A percentile compares a stretch with the other conserved stretches of the same genome.
Evolutionary conservation across 2,797 vertebrate genomes (phyloP).

Genomic region (Meda fulgida): DNA sequence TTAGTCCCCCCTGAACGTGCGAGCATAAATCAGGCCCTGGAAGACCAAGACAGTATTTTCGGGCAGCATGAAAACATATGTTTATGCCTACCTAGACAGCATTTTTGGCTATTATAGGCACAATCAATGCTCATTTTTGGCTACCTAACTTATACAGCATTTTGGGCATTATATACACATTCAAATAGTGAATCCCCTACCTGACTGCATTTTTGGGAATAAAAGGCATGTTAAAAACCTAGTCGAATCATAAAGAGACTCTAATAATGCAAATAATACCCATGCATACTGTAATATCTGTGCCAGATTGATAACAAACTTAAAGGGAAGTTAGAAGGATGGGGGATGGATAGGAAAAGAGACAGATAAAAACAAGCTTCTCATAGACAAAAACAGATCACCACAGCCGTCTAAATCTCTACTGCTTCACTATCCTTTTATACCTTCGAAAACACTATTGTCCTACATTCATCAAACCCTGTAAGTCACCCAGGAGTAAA

Average conservation of each 20-base stretch:
- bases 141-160: background rate
- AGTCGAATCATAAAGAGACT: background rate
- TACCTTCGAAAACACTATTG: slow-evolving; percentile 33
- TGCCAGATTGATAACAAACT: slow-evolving; percentile 63
- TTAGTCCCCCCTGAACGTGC: too few relatives aligned
- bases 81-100: background rate
- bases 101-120: background rate
- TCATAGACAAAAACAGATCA: slow-evolving; percentile 7
- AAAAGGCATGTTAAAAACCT: background rate
- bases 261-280: background rate
- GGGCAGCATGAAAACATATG: background rate
- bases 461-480: slow-evolving; percentile 47
- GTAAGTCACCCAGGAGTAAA: slow-evolving; percentile 28
- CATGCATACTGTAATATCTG: background rate
- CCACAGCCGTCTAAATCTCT: background rate
- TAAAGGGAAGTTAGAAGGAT: slow-evolving; percentile 65
- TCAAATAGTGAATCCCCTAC: background rate
- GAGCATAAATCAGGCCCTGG: too few relatives aligned
- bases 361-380: background rate
- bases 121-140: background rate
- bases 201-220: background rate
- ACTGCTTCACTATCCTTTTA: slow-evolving; percentile 63
- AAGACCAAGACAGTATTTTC: background rate
- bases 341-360: background rate
- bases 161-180: background rate